Evolutionary conservation across 2,113 vertebrate species (phyloP), one percentile per base, ranked within the genome.

Genomic region (Machaerirhynchus nigripectus): DNA sequence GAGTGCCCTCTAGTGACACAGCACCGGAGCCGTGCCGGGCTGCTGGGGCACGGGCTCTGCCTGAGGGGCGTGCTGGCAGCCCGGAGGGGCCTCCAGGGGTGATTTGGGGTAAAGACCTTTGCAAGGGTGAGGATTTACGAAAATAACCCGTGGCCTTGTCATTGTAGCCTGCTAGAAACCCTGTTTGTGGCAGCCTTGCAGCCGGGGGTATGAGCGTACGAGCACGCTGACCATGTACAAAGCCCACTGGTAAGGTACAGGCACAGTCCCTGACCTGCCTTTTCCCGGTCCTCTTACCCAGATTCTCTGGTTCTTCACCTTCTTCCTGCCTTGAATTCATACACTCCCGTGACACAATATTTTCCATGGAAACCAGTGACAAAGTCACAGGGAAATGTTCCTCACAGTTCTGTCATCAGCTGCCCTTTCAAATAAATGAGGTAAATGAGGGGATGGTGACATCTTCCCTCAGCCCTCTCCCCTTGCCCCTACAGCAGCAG

Each of bases 1-100:
- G 97, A 96, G 94, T 96, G 97, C 97, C 97, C 97, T 97, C 97
- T 97, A 97, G 96, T 90, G 96, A 80, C 47, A 18, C 1, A 4
- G 55, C 24, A 27, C 2, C 37, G 1, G 2, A 53, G 76, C 76
- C 18, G 4, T 23, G 78, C 56, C 4, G 8, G 46, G 27, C 31
- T 23, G n/a, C 24, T 0, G 7, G 30, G 33, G 15, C 0, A 1
- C 0, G 26, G 33, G 6, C 4, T 40, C 47, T 7, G 39, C 20
- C 17, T 22, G 31, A 49, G 20, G 6, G 24, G 3, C 20, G 3
- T 16, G 65, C 24, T 28, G 67, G n/a, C 13, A 57, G 21, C 30
- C 57, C 47, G 7, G 18, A 57, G 37, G 46, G 21, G 19, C 18
- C 39, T 42, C 2, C 0, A 26, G 15, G 11, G 8, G 13, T 26